Base-by-base conservation (phyloP, 2,797 vertebrate species). In the Halcyon badia region DNA sequence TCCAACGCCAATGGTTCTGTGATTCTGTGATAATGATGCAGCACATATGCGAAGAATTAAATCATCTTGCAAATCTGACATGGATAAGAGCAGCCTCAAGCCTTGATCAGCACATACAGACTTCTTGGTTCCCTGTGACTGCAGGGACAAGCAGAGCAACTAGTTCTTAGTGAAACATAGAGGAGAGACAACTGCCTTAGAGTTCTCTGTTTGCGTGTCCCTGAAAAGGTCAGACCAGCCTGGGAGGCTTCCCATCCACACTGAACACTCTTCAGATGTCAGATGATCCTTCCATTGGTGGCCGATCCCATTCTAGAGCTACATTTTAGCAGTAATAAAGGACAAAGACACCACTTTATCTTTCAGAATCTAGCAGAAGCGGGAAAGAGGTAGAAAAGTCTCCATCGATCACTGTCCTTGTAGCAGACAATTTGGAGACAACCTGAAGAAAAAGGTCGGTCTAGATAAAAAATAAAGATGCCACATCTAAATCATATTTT, bases 121-220 rank as follows among this genome's bases (percentile, higher is more conserved):
- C 12, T 76, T 64, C 41, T 70, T 24, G 12, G 24, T 44, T 79
- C 11, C 25, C 13, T 2, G 21, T 6, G 73, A 41, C 42, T 83
- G 33, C 33, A 68, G 76, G 48, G n/a, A 56, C 24, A 56, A 78
- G 15, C 0, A 0, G 6, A 49, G 16, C 13, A 70, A 28, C 0
- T 39, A 11, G 42, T 62, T 7, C 52, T 82, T 12, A 87, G 41
- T 21, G 81, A 91, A 73, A 25, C 41, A 22, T 0, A 26, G 31
- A n/a, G 13, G 46, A 84, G 20, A 22, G 9, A 14, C 2, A 1
- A 30, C 24, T 31, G 28, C 42, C 39, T 71, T 21, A 0, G 0
- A 54, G 31, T 22, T 72, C 41, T 78, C n/a, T 48, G 20, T 5
- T 19, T 46, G 12, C 16, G 22, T 26, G 17, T 19, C 19, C 10